Evolutionary conservation across 23 tunicate species (phyloP).

Genomic region (Trididemnum clinides): DNA sequence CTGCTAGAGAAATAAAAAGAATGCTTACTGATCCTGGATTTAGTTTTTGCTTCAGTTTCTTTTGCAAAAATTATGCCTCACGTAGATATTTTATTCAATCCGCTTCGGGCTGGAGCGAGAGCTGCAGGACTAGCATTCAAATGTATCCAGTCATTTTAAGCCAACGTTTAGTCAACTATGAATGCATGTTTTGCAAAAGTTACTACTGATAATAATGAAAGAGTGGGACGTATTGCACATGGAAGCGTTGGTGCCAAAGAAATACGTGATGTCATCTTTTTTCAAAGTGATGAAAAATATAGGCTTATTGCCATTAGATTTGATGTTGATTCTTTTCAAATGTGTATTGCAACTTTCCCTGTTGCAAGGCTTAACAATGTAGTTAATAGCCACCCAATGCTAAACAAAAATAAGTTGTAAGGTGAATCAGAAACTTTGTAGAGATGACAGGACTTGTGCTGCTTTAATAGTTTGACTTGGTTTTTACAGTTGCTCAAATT

Average conservation of each 20-base stretch:
- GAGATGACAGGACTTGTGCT: not conserved
- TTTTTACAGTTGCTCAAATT: not conserved
- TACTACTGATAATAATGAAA: not conserved
- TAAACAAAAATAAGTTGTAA: conserved; percentile 8
- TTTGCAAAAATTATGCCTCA: not conserved
- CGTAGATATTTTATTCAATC: no score
- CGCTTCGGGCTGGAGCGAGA: not conserved
- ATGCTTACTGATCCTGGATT: not conserved
- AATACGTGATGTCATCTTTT: not conserved
- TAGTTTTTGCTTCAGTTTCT: not conserved
- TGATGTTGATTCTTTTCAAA: not conserved
- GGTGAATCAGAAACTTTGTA: conserved; percentile 5
- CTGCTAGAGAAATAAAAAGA: not conserved
- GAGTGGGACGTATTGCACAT: not conserved
- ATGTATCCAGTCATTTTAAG: not conserved
- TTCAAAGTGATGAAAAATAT: conserved; percentile 20
- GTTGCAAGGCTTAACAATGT: not conserved
- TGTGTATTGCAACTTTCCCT: not conserved
- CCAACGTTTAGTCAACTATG: not conserved
- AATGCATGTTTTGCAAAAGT: not conserved
- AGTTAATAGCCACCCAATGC: not conserved
- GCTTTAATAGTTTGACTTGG: not conserved
- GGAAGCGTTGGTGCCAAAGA: conserved; percentile 5
- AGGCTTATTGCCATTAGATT: not conserved
- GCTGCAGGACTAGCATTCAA: not conserved